Percentiles rank a stretch among this genome's conserved stretches.
Evolutionary conservation across 1,140 invertebrate genomes (phyloP).

Genomic region (Drosophila lacertosa): DNA sequence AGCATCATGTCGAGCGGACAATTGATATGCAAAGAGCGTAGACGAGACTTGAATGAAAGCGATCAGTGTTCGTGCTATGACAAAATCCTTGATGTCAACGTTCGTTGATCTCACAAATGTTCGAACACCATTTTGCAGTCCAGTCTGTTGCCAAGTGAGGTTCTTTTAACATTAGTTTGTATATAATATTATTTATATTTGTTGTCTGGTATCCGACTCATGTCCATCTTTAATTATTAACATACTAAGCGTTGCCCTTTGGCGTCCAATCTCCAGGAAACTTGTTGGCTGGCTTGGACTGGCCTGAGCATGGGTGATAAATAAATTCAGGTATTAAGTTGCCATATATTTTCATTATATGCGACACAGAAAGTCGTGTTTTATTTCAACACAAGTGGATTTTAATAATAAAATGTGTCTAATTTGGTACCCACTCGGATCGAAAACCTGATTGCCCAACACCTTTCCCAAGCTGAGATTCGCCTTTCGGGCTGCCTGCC

Average conservation of each 20-base stretch:
- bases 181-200: no score
- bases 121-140: neutral
- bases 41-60: constrained; percentile 70
- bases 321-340: constrained; percentile 80
- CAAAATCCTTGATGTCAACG: constrained; percentile 75
- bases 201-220: neutral
- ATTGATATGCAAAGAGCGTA: constrained; percentile 72
- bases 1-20: constrained; percentile 52
- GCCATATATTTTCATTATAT: constrained; percentile 82
- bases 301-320: constrained; percentile 57
- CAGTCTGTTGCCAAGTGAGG: constrained; percentile 51
- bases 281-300: constrained; percentile 23
- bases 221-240: constrained; percentile 5
- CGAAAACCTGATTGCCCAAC: constrained; percentile 72
- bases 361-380: constrained; percentile 82
- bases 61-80: constrained; percentile 43
- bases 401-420: constrained; percentile 83
- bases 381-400: constrained; percentile 83
- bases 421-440: constrained; percentile 79
- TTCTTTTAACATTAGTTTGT: no score
- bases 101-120: constrained; percentile 65
- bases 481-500: constrained; percentile 41
- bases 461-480: constrained; percentile 52
- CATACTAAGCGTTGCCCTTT: constrained; percentile 22
- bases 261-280: constrained; percentile 10